Base-by-base conservation (phyloP, 2,888 invertebrate species). In the Abrostola triplasia region DNA sequence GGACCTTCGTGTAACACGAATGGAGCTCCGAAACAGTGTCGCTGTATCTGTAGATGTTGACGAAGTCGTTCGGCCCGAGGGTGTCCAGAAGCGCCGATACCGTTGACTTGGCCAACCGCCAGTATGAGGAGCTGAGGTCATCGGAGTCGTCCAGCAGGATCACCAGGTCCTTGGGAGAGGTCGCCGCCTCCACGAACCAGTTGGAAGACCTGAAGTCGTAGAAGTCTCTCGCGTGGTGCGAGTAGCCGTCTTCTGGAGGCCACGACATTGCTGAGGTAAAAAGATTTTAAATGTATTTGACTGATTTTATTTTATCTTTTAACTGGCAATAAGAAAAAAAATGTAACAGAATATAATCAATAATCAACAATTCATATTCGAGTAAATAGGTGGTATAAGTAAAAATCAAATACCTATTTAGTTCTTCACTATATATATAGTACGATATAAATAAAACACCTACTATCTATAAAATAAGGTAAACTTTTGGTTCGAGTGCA, bases 111-210 rank as follows among this genome's bases (percentile, higher is more conserved):
- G 98, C 98, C 59, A 99, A 96, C 76, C 97, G 96, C 84, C 97
- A 97, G 72, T 97, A 95, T 66, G 97, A 97, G 0, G 98, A 98
- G 37, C 97, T 96, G 95, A 99, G 97, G 73, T 98, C 97, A 11
- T 98, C 98, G 7, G 98, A 98, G 74, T 97, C 96, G 87, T 99
- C 99, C 60, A 99, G 92, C 58, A 99, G 95, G 77, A 99, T 98
- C 72, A 99, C 97, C 83, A 99, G 95, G 92, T 99, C 99, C 91
- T 99, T 99, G 0, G 99, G 98, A 67, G 99, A 99, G 6, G 99
- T 98, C 11, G 99, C 99, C 0, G 99, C 99, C 80, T 98, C 98
- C 10, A 99, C 98, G 91, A 99, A 99, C 99, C 99, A 99, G 82
- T 98, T 97, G 50, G 98, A 97, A 10, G 98, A 96, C 41, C 99